Base-by-base conservation (phyloP, 2,888 invertebrate species). In the Brachyopa scutellaris region DNA sequence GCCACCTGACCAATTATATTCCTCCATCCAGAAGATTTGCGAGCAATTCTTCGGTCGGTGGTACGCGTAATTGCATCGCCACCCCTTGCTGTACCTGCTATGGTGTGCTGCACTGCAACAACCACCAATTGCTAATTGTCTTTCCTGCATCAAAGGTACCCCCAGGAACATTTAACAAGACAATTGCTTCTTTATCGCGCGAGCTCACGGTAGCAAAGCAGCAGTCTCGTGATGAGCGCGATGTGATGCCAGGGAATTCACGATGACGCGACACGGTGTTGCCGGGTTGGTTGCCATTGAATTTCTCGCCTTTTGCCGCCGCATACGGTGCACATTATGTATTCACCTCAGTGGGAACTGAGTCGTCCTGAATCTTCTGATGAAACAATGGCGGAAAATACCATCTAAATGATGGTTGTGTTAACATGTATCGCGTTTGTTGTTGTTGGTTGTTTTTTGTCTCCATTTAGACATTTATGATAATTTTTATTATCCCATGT, bases 151-250 rank as follows among this genome's bases (percentile, higher is more conserved):
- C 59, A 53, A 66, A 51, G 51, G 73, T 64, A 80, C 36, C 69
- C 69, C 62, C 69, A 62, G 59, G 61, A 62, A 17, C 76, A 70
- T 64, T 76, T 70, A 76, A 70, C 76, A 17, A 80, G 62, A 76
- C 80, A 80, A 76, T 76, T 70, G 76, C 74, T 76, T 80, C 70
- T 80, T 80, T 80, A 80, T 80, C 74, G 57, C 38, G 51, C 31
- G 31, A 51, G 42, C 40, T 5, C 79, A 49, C 55, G 61, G 79
- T 72, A 53, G 49, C 59, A 57, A 72, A n/a, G n/a, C n/a, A n/a
- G n/a, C n/a, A n/a, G n/a, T 77, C 72, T 72, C 9, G 13, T 40
- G n/a, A n/a, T 26, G 4, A 5, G 26, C 6, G 26, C 26, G 31
- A 15, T 45, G 29, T 31, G 36, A 57, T 45, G 33, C 42, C 26